A percentile compares a stretch with the other conserved stretches of the same genome.
phyloP scores from a whole-genome alignment of 2,888 invertebrate species.

The Tachina lurida region DNA sequence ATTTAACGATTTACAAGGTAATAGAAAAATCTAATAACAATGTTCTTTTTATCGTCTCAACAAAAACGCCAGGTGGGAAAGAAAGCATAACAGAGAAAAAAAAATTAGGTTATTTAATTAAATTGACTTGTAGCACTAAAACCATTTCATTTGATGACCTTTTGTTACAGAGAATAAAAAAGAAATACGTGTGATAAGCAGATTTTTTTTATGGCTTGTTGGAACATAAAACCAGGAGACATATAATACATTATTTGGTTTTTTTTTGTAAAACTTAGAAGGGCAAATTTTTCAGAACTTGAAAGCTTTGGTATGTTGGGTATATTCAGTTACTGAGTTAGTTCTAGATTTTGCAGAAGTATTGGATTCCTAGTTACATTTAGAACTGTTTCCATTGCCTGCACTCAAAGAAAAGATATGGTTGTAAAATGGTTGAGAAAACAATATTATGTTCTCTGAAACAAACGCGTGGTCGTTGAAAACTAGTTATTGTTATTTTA shows the following conservation, averaged over 20 bases:
- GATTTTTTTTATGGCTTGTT: not conserved
- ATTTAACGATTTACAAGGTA: constrained; percentile 30
- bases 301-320: not conserved
- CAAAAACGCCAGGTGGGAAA: not conserved
- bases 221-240: not conserved
- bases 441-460: no score
- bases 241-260: not conserved
- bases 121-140: constrained; percentile 1
- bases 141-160: not conserved
- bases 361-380: no score
- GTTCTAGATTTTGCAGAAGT: no score
- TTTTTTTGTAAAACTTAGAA: not conserved
- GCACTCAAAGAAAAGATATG: no score
- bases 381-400: no score
- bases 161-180: not conserved
- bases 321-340: no score
- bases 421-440: no score
- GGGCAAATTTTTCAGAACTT: not conserved
- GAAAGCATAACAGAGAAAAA: not conserved
- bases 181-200: not conserved
- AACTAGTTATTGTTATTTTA: no score
- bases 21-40: constrained; percentile 35
- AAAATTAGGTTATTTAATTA: not conserved
- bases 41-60: constrained; percentile 17
- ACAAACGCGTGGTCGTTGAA: no score